A percentile compares a stretch with the other conserved stretches of the same genome.
These are phyloP conservation scores for Avahi laniger DNA, from an alignment of 2,797 vertebrate species.

Conservation along the genomic window DNA sequence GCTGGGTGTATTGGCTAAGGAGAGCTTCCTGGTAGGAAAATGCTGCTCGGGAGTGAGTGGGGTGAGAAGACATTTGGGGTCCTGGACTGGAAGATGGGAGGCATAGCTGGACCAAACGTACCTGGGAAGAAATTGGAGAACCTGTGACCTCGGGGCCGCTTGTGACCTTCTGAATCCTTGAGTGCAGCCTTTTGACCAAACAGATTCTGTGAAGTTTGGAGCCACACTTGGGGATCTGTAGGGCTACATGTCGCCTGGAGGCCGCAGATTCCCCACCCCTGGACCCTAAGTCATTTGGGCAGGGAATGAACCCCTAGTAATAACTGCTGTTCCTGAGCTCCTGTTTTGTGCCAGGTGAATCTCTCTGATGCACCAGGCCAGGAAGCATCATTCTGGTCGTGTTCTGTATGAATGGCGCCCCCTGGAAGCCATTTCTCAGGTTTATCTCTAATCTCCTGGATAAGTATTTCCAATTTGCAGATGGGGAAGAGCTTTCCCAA, in stretches of 20 bases:
- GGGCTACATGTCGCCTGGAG: no score
- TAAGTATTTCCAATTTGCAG: not conserved
- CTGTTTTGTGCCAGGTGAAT: not conserved
- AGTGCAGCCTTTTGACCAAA: no score
- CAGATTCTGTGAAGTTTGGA: no score
- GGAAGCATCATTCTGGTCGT: fast-evolving
- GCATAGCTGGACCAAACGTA: not conserved
- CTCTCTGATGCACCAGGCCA: not conserved
- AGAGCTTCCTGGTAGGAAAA: not conserved
- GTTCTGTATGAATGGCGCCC: not conserved
- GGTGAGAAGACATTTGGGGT: not conserved
- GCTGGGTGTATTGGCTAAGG: not conserved
- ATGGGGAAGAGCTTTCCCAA: not conserved
- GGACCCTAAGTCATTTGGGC: not conserved
- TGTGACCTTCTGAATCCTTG: no score
- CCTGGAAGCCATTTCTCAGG: not conserved
- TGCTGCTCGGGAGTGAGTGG: not conserved
- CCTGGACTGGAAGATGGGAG: not conserved
- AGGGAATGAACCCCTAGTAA: no score
- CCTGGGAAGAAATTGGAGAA: not conserved
- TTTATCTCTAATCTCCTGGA: not conserved
- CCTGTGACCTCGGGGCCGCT: no score
- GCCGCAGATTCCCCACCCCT: no score
- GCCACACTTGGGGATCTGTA: no score
- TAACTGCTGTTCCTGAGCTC: not conserved